Evolutionary conservation across 2,113 vertebrate species (phyloP).

Genomic region (Spea multiplicata): DNA sequence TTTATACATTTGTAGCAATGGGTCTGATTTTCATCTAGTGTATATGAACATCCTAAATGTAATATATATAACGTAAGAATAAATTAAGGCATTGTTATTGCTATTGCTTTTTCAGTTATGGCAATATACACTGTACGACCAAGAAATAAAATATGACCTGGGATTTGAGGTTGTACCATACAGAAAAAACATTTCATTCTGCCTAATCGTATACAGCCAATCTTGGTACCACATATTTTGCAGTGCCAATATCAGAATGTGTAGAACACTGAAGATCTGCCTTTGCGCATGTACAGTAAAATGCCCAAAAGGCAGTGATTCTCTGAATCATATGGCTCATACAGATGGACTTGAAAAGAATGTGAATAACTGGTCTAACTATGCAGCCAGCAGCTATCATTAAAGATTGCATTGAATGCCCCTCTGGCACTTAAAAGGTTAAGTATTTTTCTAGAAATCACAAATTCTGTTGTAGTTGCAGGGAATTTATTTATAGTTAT

Average conservation of each 20-base stretch:
- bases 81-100: too few species aligned
- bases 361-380: constrained; percentile 7
- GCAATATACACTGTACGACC: too few species aligned
- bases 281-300: neutral
- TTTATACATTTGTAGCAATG: too few species aligned
- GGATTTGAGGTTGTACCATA: too few species aligned
- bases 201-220: neutral
- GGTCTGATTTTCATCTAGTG: too few species aligned
- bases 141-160: too few species aligned
- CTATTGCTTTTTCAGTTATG: too few species aligned
- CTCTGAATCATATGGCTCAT: constrained; percentile 12
- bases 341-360: constrained; percentile 3
- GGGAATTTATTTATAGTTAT: neutral
- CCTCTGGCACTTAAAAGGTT: neutral
- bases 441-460: neutral
- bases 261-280: neutral
- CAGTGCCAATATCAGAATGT: neutral
- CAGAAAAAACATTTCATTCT: too few species aligned
- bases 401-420: neutral
- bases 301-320: neutral
- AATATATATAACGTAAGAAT: too few species aligned
- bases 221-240: neutral
- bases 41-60: too few species aligned
- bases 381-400: neutral
- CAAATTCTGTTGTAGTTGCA: neutral